A percentile compares a stretch with the other conserved stretches of the same genome.
Evolutionary conservation across 2,113 vertebrate species (phyloP).

Genomic region (Furnarius figulus): DNA sequence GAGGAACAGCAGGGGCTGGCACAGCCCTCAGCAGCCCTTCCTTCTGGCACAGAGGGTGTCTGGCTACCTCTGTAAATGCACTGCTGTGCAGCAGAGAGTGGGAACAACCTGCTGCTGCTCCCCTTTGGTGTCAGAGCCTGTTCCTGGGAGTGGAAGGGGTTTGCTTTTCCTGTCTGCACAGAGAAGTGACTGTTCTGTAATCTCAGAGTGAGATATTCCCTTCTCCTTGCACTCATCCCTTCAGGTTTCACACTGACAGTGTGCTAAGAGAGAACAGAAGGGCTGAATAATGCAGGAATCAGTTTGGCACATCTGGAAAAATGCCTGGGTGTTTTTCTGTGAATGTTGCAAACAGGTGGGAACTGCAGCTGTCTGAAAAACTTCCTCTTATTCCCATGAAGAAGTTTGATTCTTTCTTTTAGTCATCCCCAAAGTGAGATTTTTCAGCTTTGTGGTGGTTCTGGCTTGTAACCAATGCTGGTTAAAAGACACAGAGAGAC

Average conservation of each 20-base stretch:
- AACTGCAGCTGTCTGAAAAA: background rate
- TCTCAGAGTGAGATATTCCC: background rate
- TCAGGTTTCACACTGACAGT: background rate
- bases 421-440: background rate
- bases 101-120: background rate
- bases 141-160: background rate
- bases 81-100: background rate
- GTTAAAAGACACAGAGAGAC: background rate
- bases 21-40: background rate
- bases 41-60: rapidly evolving
- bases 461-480: background rate
- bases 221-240: background rate
- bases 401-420: background rate
- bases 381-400: background rate
- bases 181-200: background rate
- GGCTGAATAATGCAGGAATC: background rate
- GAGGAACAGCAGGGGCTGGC: background rate
- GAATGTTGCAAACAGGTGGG: background rate
- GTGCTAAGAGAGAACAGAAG: background rate
- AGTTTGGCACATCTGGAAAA: background rate
- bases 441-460: background rate
- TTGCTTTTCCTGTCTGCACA: background rate
- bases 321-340: background rate
- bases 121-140: background rate
- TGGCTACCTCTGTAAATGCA: rapidly evolving